A percentile compares a stretch with the other conserved stretches of the same genome.
Evolutionary conservation across 2,113 vertebrate species (phyloP).

Genomic region (Sebastes fasciatus): DNA sequence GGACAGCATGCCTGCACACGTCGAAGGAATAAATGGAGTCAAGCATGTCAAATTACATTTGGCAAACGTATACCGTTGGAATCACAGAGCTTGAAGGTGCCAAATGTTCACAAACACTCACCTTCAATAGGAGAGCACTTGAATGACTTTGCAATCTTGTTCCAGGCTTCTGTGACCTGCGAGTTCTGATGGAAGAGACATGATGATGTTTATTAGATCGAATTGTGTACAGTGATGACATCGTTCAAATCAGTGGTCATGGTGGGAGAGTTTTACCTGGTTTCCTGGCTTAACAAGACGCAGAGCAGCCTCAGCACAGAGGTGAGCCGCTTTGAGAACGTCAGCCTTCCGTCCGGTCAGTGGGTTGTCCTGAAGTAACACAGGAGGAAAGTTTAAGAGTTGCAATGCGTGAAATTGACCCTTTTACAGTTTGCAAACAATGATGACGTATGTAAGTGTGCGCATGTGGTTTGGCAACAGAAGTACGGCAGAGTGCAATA

Average conservation of each 20-base stretch:
- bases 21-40: slow-evolving; percentile 2
- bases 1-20: slow-evolving; percentile 91
- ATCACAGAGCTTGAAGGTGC: not conserved
- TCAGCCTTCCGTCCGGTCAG: slow-evolving; percentile 96
- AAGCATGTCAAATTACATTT: slow-evolving; percentile 5
- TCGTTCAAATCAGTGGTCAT: not conserved
- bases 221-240: fast-evolving
- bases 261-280: slow-evolving; percentile 85
- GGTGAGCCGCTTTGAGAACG: slow-evolving; percentile 94
- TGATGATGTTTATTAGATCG: not conserved
- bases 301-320: slow-evolving; percentile 96
- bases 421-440: too few relatives aligned
- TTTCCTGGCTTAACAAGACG: slow-evolving; percentile 98
- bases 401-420: not conserved
- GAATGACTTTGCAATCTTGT: slow-evolving; percentile 98
- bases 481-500: too few relatives aligned
- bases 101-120: slow-evolving; percentile 67
- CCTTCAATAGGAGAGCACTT: slow-evolving; percentile 97
- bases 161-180: slow-evolving; percentile 98
- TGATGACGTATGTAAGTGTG: too few relatives aligned
- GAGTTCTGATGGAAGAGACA: slow-evolving; percentile 87
- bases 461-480: too few relatives aligned
- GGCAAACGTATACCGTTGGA: not conserved
- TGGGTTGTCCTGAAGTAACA: slow-evolving; percentile 87
- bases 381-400: not conserved